These are phyloP conservation scores for Bufotes viridis DNA, from an alignment of 2,797 vertebrate species.

Conservation along the genomic window DNA sequence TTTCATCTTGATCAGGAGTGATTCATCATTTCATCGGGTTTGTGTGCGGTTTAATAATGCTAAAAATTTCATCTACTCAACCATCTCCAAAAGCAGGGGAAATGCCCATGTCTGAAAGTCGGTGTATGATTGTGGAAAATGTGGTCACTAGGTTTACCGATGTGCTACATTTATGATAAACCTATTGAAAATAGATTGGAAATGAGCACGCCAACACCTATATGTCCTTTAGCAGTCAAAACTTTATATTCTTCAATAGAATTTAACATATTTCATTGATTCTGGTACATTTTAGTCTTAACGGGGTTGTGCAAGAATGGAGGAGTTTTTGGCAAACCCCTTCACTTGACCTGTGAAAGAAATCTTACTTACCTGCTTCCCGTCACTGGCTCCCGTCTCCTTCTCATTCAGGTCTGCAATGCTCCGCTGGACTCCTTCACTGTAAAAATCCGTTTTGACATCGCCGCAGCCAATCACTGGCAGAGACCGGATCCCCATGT, in stretches of 20 bases:
- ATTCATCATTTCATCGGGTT: neutral
- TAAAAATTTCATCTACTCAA: neutral
- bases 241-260: neutral
- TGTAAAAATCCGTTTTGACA: no score
- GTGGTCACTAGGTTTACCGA: neutral
- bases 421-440: no score
- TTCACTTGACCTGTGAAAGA: no score
- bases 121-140: neutral
- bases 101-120: neutral
- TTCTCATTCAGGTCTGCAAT: no score
- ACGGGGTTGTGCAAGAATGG: no score
- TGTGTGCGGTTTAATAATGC: neutral
- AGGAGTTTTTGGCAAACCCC: no score
- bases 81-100: neutral
- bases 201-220: neutral
- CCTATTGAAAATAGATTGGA: neutral
- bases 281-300: no score
- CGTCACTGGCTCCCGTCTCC: no score
- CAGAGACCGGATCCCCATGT: no score
- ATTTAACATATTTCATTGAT: no score
- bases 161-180: neutral
- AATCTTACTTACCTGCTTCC: no score
- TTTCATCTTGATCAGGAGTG: neutral
- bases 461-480: no score
- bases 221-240: neutral